These are phyloP conservation scores for Drosophila flavopinicola DNA, from an alignment of 2,888 invertebrate genomes.

Conservation along the genomic window DNA sequence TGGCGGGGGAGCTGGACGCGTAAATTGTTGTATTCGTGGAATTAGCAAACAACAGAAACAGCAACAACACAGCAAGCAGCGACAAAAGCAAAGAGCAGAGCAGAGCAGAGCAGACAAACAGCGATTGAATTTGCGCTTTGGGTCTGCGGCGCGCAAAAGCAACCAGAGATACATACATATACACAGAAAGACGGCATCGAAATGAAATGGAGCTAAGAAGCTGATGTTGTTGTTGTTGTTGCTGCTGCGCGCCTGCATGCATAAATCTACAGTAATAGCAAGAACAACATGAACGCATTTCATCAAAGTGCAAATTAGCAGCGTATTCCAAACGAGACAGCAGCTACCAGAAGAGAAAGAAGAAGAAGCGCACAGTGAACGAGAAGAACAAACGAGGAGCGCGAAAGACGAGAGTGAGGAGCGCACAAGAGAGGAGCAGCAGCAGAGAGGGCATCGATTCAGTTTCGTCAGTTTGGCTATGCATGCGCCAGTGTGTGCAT, in stretches of 20 bases:
- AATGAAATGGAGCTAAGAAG: slow-evolving; percentile 75
- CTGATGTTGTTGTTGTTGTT: slow-evolving; percentile 19
- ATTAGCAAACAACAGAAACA: slow-evolving; percentile 67
- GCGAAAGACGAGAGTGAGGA: slow-evolving; percentile 4
- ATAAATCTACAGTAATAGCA: slow-evolving; percentile 77
- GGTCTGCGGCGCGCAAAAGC: slow-evolving; percentile 32
- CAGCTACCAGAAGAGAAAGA: slow-evolving; percentile 28
- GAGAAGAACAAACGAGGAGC: slow-evolving; percentile 26
- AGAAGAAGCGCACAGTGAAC: slow-evolving; percentile 8
- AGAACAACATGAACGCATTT: slow-evolving; percentile 66
- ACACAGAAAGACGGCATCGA: slow-evolving; percentile 44
- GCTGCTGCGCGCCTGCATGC: slow-evolving; percentile 61
- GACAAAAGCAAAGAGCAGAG: slow-evolving; percentile 8
- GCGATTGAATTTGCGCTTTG: slow-evolving; percentile 48
- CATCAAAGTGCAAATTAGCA: slow-evolving; percentile 81
- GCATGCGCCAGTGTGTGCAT: slow-evolving; percentile 11
- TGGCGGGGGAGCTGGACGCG: slow-evolving; percentile 71
- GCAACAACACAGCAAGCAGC: slow-evolving; percentile 11
- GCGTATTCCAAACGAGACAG: slow-evolving; percentile 68
- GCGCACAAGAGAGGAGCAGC: slow-evolving; percentile 7
- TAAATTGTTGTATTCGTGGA: slow-evolving; percentile 78
- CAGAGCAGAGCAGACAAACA: slow-evolving; percentile 14
- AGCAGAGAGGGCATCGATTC: slow-evolving; percentile 23
- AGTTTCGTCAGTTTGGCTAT: slow-evolving; percentile 35
- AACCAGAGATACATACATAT: slow-evolving; percentile 14